Evolutionary conservation across 30 jellyfish, hydroid and myxozoan species (phyloP), one percentile per base, ranked within the genome.

Genomic region (Euphysa ruthae): DNA sequence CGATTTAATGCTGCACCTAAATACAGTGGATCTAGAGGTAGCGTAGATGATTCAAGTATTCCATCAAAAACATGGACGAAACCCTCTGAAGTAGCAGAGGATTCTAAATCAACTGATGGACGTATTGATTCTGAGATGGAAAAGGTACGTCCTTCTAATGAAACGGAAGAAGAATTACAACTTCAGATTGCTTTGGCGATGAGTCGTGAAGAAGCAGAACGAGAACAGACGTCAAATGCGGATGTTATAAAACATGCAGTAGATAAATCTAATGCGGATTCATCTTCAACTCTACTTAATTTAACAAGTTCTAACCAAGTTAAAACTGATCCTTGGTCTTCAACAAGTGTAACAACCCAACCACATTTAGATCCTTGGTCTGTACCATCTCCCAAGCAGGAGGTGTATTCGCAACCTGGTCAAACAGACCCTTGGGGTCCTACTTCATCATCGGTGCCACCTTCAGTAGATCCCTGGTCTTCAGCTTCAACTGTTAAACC

Each of bases 141-240:
- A 32, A 88, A 88, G 63, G 97, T 92, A 32, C 82, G 97, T 71
- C 97, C 99, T 16, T 74, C 95, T 13, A 90, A 81, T 57, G 95
- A 82, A 84, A 92, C 79, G 18, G 99, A 90, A 46, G 99, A 90
- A 50, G 99, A 90, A 42, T 43, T 90, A 84, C 99, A 90, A 70
- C 79, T 90, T 44, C 99, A 90, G 55, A 81, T 90, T 23, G 99
- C 99, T 4, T 62, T 90, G 50, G 95, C 95, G 4, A 90, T 90
- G 92, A 90, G 99, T 78, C 65, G 78, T 52, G 95, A 90, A 68
- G 95, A 90, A 61, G 95, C 95, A 44, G 97, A 79, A 50, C 81
- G 77, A 27, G 73, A 74, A 2, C 51, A 75, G 56, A 63, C 71
- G 56, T 23, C 69, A 8, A 81, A 69, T 38, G 74, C 15, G 15